Base-by-base conservation (phyloP, 2,888 invertebrate genomes). In the Tortricodes alternella region DNA sequence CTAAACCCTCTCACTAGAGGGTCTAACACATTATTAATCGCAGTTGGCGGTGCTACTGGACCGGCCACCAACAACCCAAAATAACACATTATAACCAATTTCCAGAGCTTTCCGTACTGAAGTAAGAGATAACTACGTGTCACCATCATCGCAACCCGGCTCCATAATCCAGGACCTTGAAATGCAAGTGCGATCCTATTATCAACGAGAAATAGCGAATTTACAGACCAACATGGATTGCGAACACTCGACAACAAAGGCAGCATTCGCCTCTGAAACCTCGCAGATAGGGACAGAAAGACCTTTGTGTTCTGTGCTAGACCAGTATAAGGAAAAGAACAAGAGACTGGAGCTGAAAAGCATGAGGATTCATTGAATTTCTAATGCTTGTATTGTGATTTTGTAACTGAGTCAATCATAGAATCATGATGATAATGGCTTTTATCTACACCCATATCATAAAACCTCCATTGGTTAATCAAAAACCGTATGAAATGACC, bases 21-120 rank as follows among this genome's bases (percentile, higher is more conserved):
- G n/a, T n/a, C n/a, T n/a, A n/a, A n/a, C n/a, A n/a, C n/a, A n/a
- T n/a, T n/a, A n/a, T n/a, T n/a, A n/a, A n/a, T n/a, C n/a, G n/a
- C n/a, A n/a, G n/a, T n/a, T n/a, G n/a, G n/a, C n/a, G n/a, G n/a
- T n/a, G n/a, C n/a, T n/a, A n/a, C n/a, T n/a, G n/a, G n/a, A n/a
- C n/a, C n/a, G n/a, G 8, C n/a, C n/a, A 19, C 11, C 4, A n/a
- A n/a, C n/a, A n/a, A 38, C 11, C 11, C 7, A n/a, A n/a, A n/a
- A n/a, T 38, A 38, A n/a, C 21, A 0, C 11, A 11, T 38, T 38
- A 23, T 27, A 32, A 41, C 44, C 35, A 32, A 34, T 61, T 75
- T 73, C 1, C 70, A 90, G 89, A 53, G 68, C 83, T 0, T 88
- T 89, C 58, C 69, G 80, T 11, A 89, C 89, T 6, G 90, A 89